Evolutionary conservation across 2,888 invertebrate genomes (phyloP).

Genomic region (Drosophila koepferae): DNA sequence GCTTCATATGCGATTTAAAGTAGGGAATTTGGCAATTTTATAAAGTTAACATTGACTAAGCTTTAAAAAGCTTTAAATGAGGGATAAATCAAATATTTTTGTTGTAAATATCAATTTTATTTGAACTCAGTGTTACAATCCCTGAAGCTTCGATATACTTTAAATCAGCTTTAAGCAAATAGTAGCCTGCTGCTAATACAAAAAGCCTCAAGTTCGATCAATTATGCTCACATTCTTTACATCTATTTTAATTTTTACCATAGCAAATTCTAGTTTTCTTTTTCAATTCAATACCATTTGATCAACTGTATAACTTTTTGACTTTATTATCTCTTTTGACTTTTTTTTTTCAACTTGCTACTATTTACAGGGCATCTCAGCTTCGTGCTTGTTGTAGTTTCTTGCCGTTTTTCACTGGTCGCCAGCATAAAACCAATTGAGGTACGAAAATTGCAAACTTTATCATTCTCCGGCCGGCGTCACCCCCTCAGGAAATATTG

Average conservation of each 20-base stretch:
- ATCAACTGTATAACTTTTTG: neutral
- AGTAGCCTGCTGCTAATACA: neutral
- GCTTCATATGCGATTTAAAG: too few relatives aligned
- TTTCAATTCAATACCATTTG: neutral
- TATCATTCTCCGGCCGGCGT: constrained; percentile 44
- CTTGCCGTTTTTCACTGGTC: neutral
- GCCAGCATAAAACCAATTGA: constrained; percentile 62
- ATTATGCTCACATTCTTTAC: neutral
- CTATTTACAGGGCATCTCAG: constrained; percentile 10
- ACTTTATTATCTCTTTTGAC: too few relatives aligned
- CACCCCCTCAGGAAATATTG: constrained; percentile 70
- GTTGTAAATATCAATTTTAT: too few relatives aligned
- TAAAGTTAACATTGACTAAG: neutral
- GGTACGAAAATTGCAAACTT: constrained; percentile 72
- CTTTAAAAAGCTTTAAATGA: neutral
- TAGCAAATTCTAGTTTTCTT: neutral
- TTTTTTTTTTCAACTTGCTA: neutral
- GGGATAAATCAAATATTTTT: too few relatives aligned
- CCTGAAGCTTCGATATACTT: neutral
- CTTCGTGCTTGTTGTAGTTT: neutral
- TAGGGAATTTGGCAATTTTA: too few relatives aligned
- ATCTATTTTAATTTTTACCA: neutral
- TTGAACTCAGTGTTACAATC: too few relatives aligned
- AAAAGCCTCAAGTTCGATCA: neutral
- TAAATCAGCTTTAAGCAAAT: neutral